phyloP scores from a whole-genome alignment of 2,113 vertebrate species.

The Lathamus discolor region DNA sequence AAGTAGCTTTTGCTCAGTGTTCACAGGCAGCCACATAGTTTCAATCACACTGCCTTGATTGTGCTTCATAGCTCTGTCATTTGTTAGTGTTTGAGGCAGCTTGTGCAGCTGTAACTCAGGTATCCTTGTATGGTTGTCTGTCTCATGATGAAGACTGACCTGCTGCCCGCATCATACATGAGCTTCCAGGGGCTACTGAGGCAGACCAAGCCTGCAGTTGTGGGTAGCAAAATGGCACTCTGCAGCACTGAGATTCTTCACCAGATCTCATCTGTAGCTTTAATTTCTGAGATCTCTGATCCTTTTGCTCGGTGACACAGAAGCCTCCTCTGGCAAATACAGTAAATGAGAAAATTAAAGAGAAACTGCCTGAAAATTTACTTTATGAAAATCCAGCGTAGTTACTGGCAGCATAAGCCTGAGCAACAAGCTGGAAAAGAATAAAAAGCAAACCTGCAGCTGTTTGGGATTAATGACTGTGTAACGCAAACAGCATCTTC shows the following conservation, averaged over 20 bases:
- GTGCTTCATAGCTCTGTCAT: neutral
- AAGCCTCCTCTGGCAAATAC: neutral
- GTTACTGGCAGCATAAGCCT: neutral
- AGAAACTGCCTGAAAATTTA: neutral
- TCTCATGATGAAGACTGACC: accelerated
- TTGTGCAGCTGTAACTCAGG: neutral
- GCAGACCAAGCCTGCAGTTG: neutral
- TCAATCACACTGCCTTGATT: neutral
- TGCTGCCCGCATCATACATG: accelerated
- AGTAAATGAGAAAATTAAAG: constrained; percentile 25
- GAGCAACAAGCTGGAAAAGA: neutral
- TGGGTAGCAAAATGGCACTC: neutral
- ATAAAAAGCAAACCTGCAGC: neutral
- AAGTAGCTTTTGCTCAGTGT: neutral
- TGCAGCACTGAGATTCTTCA: neutral
- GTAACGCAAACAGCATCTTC: neutral
- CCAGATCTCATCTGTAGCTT: neutral
- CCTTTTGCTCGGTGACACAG: neutral
- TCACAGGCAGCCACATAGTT: neutral
- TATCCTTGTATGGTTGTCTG: neutral
- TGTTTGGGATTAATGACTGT: neutral
- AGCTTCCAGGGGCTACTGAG: neutral
- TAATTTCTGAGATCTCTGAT: neutral
- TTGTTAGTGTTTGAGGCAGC: neutral
- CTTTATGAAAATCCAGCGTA: accelerated